A percentile compares a stretch with the other conserved stretches of the same genome.
These are phyloP conservation scores for Yponomeuta evonymella DNA, from an alignment of 2,888 invertebrate species.

Conservation along the genomic window DNA sequence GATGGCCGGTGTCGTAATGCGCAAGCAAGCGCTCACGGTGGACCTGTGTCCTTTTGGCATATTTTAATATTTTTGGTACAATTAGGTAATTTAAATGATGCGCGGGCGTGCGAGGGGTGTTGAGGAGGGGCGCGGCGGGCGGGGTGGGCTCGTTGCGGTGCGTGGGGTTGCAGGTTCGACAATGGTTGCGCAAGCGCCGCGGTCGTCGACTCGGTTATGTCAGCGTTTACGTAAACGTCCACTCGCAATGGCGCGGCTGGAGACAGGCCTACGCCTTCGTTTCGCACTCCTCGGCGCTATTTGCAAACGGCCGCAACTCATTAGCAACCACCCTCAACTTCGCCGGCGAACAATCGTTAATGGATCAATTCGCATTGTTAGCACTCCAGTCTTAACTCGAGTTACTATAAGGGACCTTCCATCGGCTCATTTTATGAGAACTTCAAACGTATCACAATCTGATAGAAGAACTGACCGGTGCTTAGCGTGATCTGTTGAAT, in stretches of 20 bases:
- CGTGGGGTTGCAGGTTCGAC: constrained; percentile 69
- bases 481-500: constrained; percentile 5
- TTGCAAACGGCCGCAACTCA: constrained; percentile 53
- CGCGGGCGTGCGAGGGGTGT: constrained; percentile 26
- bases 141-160: constrained; percentile 43
- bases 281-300: constrained; percentile 68
- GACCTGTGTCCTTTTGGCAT: constrained; percentile 66
- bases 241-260: constrained; percentile 64
- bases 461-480: neutral
- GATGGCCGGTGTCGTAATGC: constrained; percentile 60
- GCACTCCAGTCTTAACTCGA: constrained; percentile 2
- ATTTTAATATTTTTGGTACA: constrained; percentile 63
- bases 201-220: constrained; percentile 76
- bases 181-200: constrained; percentile 69
- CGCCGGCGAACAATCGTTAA: constrained; percentile 21
- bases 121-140: constrained; percentile 47
- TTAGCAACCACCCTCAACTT: constrained; percentile 43
- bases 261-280: constrained; percentile 23
- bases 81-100: constrained; percentile 57
- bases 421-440: neutral
- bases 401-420: neutral
- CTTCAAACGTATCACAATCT: neutral
- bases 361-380: constrained; percentile 42
- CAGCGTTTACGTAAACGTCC: constrained; percentile 72
- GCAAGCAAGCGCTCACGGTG: constrained; percentile 33